A percentile compares a stretch with the other conserved stretches of the same genome.
Evolutionary conservation across 1,140 invertebrate species (phyloP).

Genomic region (Drosophila ficusphila): DNA sequence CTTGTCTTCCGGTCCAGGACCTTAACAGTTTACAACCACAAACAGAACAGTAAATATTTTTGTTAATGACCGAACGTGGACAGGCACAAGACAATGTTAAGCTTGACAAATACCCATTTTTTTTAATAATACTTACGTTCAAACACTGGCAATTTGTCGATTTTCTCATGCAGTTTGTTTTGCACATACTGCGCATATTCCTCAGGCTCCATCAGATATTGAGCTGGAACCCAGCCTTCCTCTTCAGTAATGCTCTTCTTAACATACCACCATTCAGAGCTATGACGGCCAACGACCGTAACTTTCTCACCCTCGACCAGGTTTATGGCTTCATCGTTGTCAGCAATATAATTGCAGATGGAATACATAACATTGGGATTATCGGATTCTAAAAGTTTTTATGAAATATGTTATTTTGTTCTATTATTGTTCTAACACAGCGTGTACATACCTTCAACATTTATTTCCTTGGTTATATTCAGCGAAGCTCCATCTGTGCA

Average conservation of each 20-base stretch:
- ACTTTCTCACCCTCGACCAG: conserved; percentile 95
- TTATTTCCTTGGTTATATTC: conserved; percentile 79
- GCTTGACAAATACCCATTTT: background rate
- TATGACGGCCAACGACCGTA: conserved; percentile 92
- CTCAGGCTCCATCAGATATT: conserved; percentile 92
- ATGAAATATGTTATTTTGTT: background rate
- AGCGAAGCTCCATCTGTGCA: conserved; percentile 76
- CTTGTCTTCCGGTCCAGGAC: conserved; percentile 91
- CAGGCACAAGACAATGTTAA: conserved; percentile 18
- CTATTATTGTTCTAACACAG: background rate
- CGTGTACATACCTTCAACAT: conserved; percentile 64
- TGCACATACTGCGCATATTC: conserved; percentile 93
- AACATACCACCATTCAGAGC: conserved; percentile 96
- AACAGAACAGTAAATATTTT: conserved; percentile 36
- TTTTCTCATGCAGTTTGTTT: conserved; percentile 95
- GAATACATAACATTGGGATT: conserved; percentile 92
- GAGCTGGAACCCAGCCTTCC: conserved; percentile 96
- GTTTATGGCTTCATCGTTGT: conserved; percentile 93
- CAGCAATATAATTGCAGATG: conserved; percentile 93
- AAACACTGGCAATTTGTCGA: conserved; percentile 95
- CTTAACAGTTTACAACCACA: conserved; percentile 85
- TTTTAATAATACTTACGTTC: conserved; percentile 89
- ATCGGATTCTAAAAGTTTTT: conserved; percentile 85
- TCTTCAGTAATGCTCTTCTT: conserved; percentile 95
- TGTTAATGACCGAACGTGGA: conserved; percentile 60